Base-by-base conservation (phyloP, 2,888 invertebrate species). In the Lasioglossum morio region DNA sequence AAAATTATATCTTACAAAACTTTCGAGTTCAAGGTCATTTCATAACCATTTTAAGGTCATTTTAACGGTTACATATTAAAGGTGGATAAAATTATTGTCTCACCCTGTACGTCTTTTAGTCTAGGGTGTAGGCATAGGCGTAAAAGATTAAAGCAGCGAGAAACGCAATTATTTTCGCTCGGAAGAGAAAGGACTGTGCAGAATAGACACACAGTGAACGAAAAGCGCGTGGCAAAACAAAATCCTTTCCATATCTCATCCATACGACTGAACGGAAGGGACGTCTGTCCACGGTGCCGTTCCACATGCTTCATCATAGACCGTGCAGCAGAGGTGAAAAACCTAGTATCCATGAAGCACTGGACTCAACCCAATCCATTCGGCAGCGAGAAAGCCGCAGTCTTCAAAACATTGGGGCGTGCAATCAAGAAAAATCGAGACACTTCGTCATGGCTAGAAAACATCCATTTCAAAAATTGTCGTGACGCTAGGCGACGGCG, bases 401-500 rank as follows among this genome's bases (percentile, higher is more conserved):
- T 10, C 10, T 37, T 37, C 69, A 69, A 69, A 69, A 69, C 69
- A 37, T 23, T 23, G 37, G 19, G 37, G 34, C 37, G 19, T 16
- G 37, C 19, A 69, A 69, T 69, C 69, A 69, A 69, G 34, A 69
- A 66, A 66, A 66, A 66, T 66, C 34, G 37, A 34, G 37, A 37
- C 1, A 23, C 69, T 69, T 37, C 37, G 69, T 37, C 69, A 69
- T 34, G 10, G 37, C 3, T 23, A 10, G 69, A 69, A 69, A 69
- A 69, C 37, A 69, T 69, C 69, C 69, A 69, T 69, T 37, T 37
- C 10, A 69, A 34, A 69, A 37, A 69, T 69, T 69, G 69, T 69
- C 37, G 34, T 12, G 57, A 12, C 57, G 57, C 57, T 34, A 19
- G 27, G 16, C 60, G 30, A 30, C 16, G 30, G 34, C 19, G 34